These are phyloP conservation scores for Poecile atricapillus DNA, from an alignment of 2,113 vertebrate species.

Conservation along the genomic window DNA sequence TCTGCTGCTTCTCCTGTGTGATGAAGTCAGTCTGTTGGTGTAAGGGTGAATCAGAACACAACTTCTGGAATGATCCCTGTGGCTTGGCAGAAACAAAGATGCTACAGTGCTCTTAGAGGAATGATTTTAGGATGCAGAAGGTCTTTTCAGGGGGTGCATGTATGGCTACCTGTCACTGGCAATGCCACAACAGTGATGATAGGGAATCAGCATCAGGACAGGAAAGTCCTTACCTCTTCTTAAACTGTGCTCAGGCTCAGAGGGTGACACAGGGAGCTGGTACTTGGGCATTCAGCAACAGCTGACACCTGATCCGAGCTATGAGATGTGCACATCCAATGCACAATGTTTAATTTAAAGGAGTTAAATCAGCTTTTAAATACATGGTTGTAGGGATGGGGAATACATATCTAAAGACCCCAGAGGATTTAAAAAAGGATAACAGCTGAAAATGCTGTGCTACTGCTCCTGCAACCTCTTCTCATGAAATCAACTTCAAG, in stretches of 20 bases:
- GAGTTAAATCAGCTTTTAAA: background rate
- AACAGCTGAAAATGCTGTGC: background rate
- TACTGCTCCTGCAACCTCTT: background rate
- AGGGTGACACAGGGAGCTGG: background rate
- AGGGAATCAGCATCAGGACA: background rate
- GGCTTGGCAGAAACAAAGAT: background rate
- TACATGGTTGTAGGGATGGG: background rate
- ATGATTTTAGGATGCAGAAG: background rate
- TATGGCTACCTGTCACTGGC: background rate
- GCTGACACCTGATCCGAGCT: background rate
- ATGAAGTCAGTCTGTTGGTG: background rate
- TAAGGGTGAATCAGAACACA: background rate
- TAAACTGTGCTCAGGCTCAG: background rate
- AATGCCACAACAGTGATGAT: background rate
- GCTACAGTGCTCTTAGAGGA: background rate
- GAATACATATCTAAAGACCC: background rate
- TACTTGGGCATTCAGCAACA: background rate
- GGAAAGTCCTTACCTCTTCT: background rate
- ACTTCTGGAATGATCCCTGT: background rate
- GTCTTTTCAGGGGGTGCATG: background rate
- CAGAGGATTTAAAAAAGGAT: background rate
- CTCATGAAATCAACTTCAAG: background rate
- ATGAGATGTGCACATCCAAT: background rate
- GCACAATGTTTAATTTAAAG: background rate
- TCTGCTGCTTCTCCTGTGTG: background rate